phyloP scores from a whole-genome alignment of 2,888 invertebrate genomes.

The Cerceris rybyensis region DNA sequence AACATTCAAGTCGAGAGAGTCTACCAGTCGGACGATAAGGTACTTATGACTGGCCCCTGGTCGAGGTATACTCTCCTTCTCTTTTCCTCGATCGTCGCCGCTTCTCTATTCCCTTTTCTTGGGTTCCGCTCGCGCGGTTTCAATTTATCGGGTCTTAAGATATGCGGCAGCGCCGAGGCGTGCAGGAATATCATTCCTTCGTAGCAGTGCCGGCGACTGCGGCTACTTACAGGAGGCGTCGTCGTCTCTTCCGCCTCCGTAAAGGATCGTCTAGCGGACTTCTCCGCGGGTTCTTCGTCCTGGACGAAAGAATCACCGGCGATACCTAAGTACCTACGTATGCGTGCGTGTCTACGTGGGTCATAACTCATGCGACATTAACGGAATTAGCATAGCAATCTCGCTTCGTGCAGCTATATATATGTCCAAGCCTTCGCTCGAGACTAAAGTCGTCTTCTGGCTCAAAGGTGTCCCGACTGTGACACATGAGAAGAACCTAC shows the following conservation, averaged over 20 bases:
- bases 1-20: conserved; percentile 1
- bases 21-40: conserved; percentile 52
- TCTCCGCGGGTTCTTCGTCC: conserved; percentile 18
- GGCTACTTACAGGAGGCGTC: conserved; percentile 52
- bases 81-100: conserved; percentile 22
- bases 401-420: conserved; percentile 41
- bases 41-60: conserved; percentile 51
- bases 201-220: conserved; percentile 50
- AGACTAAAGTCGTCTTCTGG: conserved; percentile 23
- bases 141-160: conserved; percentile 74
- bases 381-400: conserved; percentile 77
- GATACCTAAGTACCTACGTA: conserved; percentile 23
- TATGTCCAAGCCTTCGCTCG: conserved; percentile 41
- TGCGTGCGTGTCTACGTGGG: conserved; percentile 36
- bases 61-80: conserved; percentile 16
- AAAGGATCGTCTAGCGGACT: conserved; percentile 52
- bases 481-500: conserved; percentile 42
- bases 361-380: conserved; percentile 76
- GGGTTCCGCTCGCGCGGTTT: conserved; percentile 61
- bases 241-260: conserved; percentile 68
- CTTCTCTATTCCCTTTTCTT: conserved; percentile 20
- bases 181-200: conserved; percentile 64
- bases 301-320: conserved; percentile 54
- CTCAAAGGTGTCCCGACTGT: conserved; percentile 31
- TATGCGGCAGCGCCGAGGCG: conserved; percentile 58